Percentiles rank a stretch among this genome's conserved stretches.
These are phyloP conservation scores for Apoda limacodes DNA, from an alignment of 2,888 invertebrate species.

Conservation along the genomic window DNA sequence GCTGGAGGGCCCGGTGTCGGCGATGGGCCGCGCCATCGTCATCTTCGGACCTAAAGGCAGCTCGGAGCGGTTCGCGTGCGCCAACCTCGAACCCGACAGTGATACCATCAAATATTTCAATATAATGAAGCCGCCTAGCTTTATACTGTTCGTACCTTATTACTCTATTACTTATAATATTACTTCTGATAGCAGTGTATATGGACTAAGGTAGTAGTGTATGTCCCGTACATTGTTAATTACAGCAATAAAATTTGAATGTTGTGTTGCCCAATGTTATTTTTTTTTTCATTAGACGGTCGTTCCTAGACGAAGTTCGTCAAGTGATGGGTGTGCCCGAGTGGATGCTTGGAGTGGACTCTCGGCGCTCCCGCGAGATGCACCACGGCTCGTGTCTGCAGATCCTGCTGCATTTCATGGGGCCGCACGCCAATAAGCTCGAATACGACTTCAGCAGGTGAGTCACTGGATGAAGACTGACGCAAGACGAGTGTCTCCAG, in stretches of 20 bases:
- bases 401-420: conserved; percentile 87
- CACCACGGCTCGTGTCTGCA: conserved; percentile 86
- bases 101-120: conserved; percentile 92
- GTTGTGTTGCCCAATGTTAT: neutral
- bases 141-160: conserved; percentile 79
- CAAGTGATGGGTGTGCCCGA: conserved; percentile 87
- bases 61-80: conserved; percentile 84
- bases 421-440: conserved; percentile 80
- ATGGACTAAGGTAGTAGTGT: neutral
- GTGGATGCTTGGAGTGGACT: conserved; percentile 91
- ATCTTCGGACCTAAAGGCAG: conserved; percentile 82
- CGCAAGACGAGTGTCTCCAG: neutral
- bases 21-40: conserved; percentile 87
- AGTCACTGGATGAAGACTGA: no score
- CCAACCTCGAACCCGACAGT: conserved; percentile 91
- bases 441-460: conserved; percentile 82
- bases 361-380: conserved; percentile 80
- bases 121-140: conserved; percentile 87
- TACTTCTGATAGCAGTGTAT: neutral
- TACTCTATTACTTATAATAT: neutral
- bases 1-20: conserved; percentile 80
- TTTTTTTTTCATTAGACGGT: conserved; percentile 66
- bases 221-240: neutral
- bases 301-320: conserved; percentile 85
- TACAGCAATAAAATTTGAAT: neutral